phyloP scores from a whole-genome alignment of 1,140 invertebrate species.

The Leptopilina clavipes region DNA sequence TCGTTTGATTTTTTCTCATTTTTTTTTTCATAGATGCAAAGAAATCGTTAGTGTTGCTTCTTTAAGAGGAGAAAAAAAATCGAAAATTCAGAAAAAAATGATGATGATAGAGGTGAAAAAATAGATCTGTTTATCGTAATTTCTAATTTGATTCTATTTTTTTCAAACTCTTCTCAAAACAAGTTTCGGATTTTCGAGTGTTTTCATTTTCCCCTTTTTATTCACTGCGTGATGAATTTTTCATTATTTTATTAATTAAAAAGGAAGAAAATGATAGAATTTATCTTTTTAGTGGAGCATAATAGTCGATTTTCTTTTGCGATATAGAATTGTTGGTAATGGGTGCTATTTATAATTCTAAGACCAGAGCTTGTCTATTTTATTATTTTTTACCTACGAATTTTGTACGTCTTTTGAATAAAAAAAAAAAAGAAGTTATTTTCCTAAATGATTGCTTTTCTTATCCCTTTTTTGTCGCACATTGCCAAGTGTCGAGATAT shows the following conservation, averaged over 20 bases:
- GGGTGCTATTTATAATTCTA: neutral
- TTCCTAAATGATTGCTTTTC: neutral
- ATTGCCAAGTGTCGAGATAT: too few relatives aligned
- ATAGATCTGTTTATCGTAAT: neutral
- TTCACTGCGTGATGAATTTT: too few relatives aligned
- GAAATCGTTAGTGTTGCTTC: neutral
- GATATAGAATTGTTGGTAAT: neutral
- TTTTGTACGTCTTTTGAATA: slow-evolving; percentile 4
- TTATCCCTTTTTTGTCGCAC: too few relatives aligned
- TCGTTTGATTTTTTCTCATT: neutral
- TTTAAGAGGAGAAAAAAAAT: neutral
- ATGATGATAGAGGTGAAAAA: too few relatives aligned
- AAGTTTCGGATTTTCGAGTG: too few relatives aligned
- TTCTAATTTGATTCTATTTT: neutral
- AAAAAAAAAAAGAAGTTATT: neutral
- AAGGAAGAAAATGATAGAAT: neutral
- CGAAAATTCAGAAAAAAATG: neutral
- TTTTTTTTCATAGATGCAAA: neutral
- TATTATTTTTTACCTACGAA: neutral
- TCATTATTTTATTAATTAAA: neutral
- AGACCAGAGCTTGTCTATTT: neutral
- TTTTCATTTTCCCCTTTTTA: too few relatives aligned
- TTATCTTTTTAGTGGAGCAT: neutral
- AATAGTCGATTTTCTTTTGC: neutral
- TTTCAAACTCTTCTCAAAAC: too few relatives aligned